These are phyloP conservation scores for Lepidochrysops patricia DNA, from an alignment of 2,888 invertebrate genomes.

Conservation along the genomic window DNA sequence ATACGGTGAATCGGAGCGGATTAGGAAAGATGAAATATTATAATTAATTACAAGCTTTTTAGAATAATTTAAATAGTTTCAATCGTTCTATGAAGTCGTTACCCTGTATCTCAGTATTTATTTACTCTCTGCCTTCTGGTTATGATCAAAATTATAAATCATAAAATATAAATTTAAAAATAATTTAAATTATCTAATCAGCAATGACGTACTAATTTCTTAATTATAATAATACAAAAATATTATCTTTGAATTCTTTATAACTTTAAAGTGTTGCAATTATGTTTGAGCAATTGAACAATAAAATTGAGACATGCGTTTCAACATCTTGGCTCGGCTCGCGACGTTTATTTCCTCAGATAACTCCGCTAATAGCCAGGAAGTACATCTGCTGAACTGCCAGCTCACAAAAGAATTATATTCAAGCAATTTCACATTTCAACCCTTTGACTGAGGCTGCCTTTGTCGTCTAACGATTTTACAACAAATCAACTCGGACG, in stretches of 20 bases:
- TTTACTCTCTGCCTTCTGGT: too few relatives aligned
- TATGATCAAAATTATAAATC: too few relatives aligned
- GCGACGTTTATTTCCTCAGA: slow-evolving; percentile 34
- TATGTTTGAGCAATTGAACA: slow-evolving; percentile 12
- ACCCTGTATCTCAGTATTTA: too few relatives aligned
- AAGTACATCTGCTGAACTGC: slow-evolving; percentile 38
- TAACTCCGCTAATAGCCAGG: slow-evolving; percentile 31
- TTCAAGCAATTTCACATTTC: slow-evolving; percentile 43
- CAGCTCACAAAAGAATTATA: slow-evolving; percentile 45
- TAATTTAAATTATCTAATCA: too few relatives aligned
- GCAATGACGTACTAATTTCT: too few relatives aligned
- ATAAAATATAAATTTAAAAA: too few relatives aligned
- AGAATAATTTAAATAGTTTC: too few relatives aligned
- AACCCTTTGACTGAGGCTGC: slow-evolving; percentile 32
- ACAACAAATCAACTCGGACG: slow-evolving; percentile 6
- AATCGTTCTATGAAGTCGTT: too few relatives aligned
- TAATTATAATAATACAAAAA: neutral
- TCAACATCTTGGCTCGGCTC: slow-evolving; percentile 36
- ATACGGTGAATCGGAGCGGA: too few relatives aligned
- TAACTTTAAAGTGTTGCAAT: slow-evolving; percentile 3
- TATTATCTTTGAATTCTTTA: neutral
- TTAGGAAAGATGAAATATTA: too few relatives aligned
- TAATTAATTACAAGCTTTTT: too few relatives aligned
- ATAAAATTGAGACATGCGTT: slow-evolving; percentile 21
- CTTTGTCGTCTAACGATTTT: slow-evolving; percentile 14